Base-by-base conservation (phyloP, 1,140 invertebrate species). In the Parapsyche elsis region DNA sequence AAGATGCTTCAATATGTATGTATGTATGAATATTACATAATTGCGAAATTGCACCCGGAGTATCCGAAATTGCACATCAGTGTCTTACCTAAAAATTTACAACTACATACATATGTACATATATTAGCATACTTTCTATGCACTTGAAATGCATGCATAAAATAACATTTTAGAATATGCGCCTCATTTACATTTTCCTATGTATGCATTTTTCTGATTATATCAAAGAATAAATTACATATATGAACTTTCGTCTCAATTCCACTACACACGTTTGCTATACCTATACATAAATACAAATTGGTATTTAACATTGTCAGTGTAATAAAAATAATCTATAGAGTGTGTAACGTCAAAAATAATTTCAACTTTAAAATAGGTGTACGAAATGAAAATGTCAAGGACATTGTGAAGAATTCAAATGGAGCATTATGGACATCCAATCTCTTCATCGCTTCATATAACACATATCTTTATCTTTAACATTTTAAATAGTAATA, bases 341-440 rank as follows among this genome's bases (percentile, higher is more conserved):
- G 7, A 1, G 7, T 7, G 30, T 38, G 30, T 38, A 7, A 38
- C 30, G 30, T 38, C 2, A 38, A 38, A 38, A 4, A 1, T 1
- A 38, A 4, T 38, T 38, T 38, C 30, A 38, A 38, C 30, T 38
- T 38, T 7, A 38, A 38, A 38, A 38, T 38, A n/a, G n/a, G n/a
- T 38, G 30, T 38, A 38, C n/a, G n/a, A n/a, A 38, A 38, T 38
- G 30, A 38, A 38, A 38, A 71, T 71, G 67, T 71, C 67, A 71
- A 71, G 67, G 67, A 9, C 0, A 26, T 26, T 38, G 1, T n/a
- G 14, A 57, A 57, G 19, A 57, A 44, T 16, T 10, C 30, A 71
- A 38, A 44, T 71, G 67, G 67, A 71, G 30, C 67, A 71, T 44
- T 71, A 10, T 10, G 26, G 30, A 44, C 10, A 38, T n/a, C 9